Conservation (phyloP, 2,797 vertebrate species). For the Ctenochaetus hawaiiensis region DNA sequence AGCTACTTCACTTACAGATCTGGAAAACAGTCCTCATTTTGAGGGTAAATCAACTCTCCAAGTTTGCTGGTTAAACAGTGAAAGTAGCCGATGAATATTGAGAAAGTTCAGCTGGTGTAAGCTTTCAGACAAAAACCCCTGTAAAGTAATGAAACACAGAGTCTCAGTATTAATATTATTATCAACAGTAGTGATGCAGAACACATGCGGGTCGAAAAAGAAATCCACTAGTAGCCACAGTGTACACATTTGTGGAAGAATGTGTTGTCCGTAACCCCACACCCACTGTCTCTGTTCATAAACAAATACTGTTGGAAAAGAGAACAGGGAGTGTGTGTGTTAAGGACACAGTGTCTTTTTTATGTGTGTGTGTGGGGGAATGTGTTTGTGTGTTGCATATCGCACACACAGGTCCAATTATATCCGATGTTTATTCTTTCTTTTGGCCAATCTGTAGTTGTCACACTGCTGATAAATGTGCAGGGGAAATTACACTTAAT, state of each 20-base stretch:
- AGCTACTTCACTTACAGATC: not conserved
- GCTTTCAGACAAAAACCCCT: not conserved
- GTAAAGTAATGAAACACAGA: conserved; percentile 8
- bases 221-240: conserved; percentile 22
- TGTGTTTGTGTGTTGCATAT: conserved; percentile 57
- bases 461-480: conserved; percentile 51
- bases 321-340: conserved; percentile 41
- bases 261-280: conserved; percentile 39
- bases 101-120: conserved; percentile 6
- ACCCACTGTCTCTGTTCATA: conserved; percentile 16
- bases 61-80: not conserved
- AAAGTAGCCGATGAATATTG: conserved; percentile 14
- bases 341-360: conserved; percentile 49
- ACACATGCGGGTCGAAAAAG: conserved; percentile 50
- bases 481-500: conserved; percentile 58
- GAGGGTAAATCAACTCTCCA: not conserved
- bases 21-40: not conserved
- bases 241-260: conserved; percentile 55
- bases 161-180: conserved; percentile 33
- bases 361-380: conserved; percentile 28
- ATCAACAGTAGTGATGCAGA: conserved; percentile 60
- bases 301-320: conserved; percentile 45
- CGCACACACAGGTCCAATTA: conserved; percentile 25
- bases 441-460: conserved; percentile 42
- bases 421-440: conserved; percentile 54